Evolutionary conservation across 2,888 invertebrate genomes (phyloP).

Genomic region (Amphiduros pacificus): DNA sequence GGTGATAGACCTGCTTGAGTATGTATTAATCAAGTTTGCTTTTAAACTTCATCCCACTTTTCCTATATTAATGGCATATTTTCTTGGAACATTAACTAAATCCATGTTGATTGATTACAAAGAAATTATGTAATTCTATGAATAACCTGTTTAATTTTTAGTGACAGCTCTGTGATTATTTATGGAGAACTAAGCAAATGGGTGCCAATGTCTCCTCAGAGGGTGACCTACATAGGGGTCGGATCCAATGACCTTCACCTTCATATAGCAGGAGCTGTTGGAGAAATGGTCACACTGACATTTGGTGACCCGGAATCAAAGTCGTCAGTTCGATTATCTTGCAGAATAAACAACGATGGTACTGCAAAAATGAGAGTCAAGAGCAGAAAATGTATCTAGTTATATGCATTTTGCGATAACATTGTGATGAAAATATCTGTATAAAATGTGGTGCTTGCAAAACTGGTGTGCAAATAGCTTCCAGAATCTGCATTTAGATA

Average conservation of each 20-base stretch:
- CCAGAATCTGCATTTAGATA: no score
- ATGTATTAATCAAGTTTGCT: neutral
- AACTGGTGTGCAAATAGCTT: no score
- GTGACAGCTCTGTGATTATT: no score
- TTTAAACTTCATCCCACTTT: neutral
- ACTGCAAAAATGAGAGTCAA: neutral
- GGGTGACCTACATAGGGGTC: constrained; percentile 32
- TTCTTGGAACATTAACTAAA: neutral
- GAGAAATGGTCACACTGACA: constrained; percentile 34
- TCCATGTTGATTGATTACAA: neutral
- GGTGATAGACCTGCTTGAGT: neutral
- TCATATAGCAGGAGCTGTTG: constrained; percentile 31
- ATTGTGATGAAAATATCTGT: no score
- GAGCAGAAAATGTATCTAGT: neutral
- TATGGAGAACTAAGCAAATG: constrained; percentile 41
- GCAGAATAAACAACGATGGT: no score
- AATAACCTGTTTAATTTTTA: no score
- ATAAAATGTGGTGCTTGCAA: no score
- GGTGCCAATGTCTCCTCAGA: constrained; percentile 43
- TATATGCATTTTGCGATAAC: no score
- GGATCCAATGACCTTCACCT: constrained; percentile 32
- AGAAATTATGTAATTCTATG: no score
- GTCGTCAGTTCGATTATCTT: no score
- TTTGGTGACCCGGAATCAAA: no score
- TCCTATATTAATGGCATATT: neutral